Evolutionary conservation across 2,888 invertebrate genomes (phyloP).

Genomic region (Drosophila multiciliata): DNA sequence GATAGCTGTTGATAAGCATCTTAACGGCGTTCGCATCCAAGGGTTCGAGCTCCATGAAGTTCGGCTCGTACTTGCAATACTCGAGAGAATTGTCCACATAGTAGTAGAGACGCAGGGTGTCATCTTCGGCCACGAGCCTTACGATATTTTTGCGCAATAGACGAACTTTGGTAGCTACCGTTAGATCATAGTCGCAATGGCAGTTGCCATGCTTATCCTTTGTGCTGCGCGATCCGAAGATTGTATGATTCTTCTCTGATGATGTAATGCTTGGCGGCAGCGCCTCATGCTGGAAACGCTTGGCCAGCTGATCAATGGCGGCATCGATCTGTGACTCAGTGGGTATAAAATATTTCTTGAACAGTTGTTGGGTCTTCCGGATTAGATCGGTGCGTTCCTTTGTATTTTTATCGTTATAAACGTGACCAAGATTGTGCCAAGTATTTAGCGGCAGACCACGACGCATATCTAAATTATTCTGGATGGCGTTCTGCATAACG

Average conservation of each 20-base stretch:
- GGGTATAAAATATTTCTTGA: constrained; percentile 36
- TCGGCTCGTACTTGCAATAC: constrained; percentile 92
- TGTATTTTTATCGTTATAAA: constrained; percentile 86
- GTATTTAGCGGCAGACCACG: constrained; percentile 92
- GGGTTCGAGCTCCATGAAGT: constrained; percentile 90
- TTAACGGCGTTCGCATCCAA: constrained; percentile 90
- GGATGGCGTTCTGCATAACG: constrained; percentile 90
- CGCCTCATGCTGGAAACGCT: constrained; percentile 93
- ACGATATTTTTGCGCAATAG: constrained; percentile 87
- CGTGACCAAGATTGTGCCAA: constrained; percentile 90
- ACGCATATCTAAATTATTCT: constrained; percentile 89
- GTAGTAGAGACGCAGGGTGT: constrained; percentile 89
- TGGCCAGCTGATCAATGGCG: constrained; percentile 94
- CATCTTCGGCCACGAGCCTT: constrained; percentile 87
- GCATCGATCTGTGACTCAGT: constrained; percentile 87
- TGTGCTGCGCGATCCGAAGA: constrained; percentile 90
- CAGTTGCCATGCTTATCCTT: constrained; percentile 87
- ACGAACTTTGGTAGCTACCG: constrained; percentile 87
- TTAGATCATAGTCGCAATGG: constrained; percentile 74
- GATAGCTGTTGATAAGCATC: constrained; percentile 90
- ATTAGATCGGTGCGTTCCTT: background rate
- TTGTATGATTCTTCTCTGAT: constrained; percentile 89
- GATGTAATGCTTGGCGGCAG: constrained; percentile 92
- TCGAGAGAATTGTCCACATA: constrained; percentile 93
- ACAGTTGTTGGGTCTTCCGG: constrained; percentile 33